Evolutionary conservation across 2,113 vertebrate genomes (phyloP).

Genomic region (Columbina picui): DNA sequence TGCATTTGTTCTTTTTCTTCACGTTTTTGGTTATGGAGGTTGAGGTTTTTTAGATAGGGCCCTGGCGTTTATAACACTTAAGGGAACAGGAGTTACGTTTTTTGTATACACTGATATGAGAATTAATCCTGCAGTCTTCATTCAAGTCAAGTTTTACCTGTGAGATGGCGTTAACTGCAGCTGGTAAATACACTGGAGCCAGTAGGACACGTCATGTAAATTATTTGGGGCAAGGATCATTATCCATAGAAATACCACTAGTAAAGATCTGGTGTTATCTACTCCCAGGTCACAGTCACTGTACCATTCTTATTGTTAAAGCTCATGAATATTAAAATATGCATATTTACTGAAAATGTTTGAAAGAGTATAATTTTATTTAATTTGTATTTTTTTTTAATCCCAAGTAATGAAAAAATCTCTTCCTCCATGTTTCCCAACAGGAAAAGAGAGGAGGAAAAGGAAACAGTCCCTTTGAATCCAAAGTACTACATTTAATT

Average conservation of each 20-base stretch:
- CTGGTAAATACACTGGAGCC: background rate
- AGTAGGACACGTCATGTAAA: background rate
- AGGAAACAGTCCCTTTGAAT: background rate
- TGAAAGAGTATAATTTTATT: background rate
- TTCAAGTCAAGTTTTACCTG: background rate
- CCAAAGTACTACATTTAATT: background rate
- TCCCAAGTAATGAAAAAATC: background rate
- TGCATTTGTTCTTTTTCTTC: background rate
- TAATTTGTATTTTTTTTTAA: background rate
- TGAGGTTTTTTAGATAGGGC: background rate
- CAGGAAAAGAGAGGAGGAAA: background rate
- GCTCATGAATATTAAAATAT: background rate
- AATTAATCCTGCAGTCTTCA: background rate
- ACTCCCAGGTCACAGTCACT: background rate
- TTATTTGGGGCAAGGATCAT: background rate
- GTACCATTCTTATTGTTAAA: background rate
- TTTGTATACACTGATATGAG: background rate
- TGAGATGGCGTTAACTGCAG: background rate
- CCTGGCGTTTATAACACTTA: background rate
- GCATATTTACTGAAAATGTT: background rate
- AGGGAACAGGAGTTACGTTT: background rate
- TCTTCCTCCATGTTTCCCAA: background rate
- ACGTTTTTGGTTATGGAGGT: background rate
- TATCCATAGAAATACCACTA: background rate
- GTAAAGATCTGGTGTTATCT: background rate